Conservation (phyloP, 2,113 vertebrate species). For the Condylura cristata region DNA sequence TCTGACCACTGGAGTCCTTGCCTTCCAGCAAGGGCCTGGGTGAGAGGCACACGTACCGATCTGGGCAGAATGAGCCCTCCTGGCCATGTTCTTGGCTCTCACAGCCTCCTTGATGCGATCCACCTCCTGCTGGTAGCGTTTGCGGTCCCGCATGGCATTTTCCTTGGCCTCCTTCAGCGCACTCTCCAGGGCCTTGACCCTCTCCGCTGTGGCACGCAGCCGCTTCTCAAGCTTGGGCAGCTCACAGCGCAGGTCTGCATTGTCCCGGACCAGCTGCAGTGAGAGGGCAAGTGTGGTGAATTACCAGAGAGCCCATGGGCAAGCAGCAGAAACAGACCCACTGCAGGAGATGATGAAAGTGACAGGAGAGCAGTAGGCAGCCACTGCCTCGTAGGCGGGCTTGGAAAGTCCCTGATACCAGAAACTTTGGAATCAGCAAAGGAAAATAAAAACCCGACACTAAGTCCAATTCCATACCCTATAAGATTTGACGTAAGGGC, state of each 20-base stretch:
- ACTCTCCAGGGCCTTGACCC: constrained; percentile 94
- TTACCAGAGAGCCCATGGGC: neutral
- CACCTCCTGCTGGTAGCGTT: constrained; percentile 96
- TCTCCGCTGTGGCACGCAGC: constrained; percentile 92
- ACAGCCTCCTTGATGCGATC: constrained; percentile 97
- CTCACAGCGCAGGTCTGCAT: constrained; percentile 96
- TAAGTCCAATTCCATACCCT: neutral
- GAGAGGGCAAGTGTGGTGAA: accelerated
- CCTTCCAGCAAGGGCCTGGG: neutral
- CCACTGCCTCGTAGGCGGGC: neutral
- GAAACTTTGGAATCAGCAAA: neutral
- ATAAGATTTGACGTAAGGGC: neutral
- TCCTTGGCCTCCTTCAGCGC: constrained; percentile 96
- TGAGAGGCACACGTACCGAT: constrained; percentile 87
- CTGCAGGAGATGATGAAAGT: accelerated
- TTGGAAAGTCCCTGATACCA: neutral
- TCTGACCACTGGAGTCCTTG: accelerated
- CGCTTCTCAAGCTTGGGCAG: constrained; percentile 97
- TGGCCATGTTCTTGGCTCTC: constrained; percentile 94
- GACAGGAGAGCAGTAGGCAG: neutral
- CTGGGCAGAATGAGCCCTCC: constrained; percentile 92
- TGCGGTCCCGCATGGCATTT: constrained; percentile 94
- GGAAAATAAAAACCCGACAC: neutral
- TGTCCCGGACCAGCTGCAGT: constrained; percentile 92
- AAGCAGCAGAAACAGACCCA: neutral